These are phyloP conservation scores for Chromoteleia sp. DNA, from an alignment of 2,888 invertebrate species.

Conservation along the genomic window DNA sequence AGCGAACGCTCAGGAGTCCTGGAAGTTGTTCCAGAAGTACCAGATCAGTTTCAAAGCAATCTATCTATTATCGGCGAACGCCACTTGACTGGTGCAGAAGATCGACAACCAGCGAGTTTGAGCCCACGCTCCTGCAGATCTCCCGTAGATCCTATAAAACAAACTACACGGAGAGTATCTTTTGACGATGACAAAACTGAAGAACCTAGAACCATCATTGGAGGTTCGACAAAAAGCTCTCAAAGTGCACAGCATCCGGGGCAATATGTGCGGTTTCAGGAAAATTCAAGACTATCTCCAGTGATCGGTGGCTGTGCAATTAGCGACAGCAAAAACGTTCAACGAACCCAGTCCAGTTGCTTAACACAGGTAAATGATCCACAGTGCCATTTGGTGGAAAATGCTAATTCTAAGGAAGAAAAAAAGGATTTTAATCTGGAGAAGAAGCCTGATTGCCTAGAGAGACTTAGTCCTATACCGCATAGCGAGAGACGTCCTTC, in stretches of 20 bases:
- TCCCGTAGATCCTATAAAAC: constrained; percentile 14
- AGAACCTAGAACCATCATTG: constrained; percentile 8
- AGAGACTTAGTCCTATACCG: constrained; percentile 73
- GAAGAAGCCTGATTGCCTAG: constrained; percentile 74
- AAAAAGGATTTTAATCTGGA: constrained; percentile 34
- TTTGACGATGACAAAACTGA: constrained; percentile 39
- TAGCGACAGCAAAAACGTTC: constrained; percentile 21
- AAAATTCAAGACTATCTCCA: constrained; percentile 55
- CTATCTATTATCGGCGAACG: constrained; percentile 70
- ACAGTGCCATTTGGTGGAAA: constrained; percentile 59
- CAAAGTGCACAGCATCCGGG: background rate
- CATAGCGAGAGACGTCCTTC: constrained; percentile 71
- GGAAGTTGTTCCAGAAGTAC: constrained; percentile 81
- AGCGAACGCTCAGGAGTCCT: constrained; percentile 73
- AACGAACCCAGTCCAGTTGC: constrained; percentile 13
- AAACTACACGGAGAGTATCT: constrained; percentile 39
- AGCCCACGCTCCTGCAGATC: constrained; percentile 65
- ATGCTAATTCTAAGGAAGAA: constrained; percentile 15
- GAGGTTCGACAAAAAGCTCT: background rate
- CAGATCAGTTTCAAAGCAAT: constrained; percentile 74
- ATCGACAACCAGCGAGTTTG: constrained; percentile 50
- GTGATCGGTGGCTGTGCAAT: constrained; percentile 28
- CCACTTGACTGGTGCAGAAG: constrained; percentile 74
- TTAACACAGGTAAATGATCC: constrained; percentile 61
- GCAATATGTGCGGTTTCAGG: no score